Base-by-base conservation (phyloP, 2,113 vertebrate genomes). In the Sclerurus mexicanus region DNA sequence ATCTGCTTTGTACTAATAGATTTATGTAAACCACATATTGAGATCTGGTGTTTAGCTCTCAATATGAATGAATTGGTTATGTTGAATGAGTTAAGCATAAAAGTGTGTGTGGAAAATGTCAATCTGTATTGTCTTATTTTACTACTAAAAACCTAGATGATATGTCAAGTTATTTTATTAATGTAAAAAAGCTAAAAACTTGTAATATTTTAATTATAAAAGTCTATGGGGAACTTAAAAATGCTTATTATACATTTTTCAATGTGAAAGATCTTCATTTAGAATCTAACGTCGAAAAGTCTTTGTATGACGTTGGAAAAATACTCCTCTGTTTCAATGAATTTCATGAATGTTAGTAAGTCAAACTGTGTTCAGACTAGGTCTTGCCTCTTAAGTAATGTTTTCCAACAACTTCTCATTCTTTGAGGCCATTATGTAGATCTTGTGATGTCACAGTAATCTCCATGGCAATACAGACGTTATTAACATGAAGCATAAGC, bases 391-490 rank as follows among this genome's bases (percentile, higher is more conserved):
- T 91, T 77, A 87, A 68, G 89, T 94, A 80, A 85, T 87, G 46
- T 87, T 97, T 94, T 91, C 63, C 78, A 90, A 76, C 69, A 55
- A 62, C 46, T 95, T 77, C 47, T 93, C 15, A 47, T 91, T 95
- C 86, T 95, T 96, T 87, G 85, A 90, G 66, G 44, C 78, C 33
- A 8, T 95, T 94, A 77, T 94, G 74, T 84, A 73, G 66, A 53
- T 62, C 42, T 80, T 67, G 46, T 96, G 89, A 87, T 89, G 87
- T 95, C 94, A 95, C 27, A 23, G 71, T 33, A 23, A 69, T 85
- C 39, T 52, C 93, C 49, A 21, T 83, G 87, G 67, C 50, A 93
- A 73, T 67, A 69, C 46, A 91, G 81, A 63, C 24, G 10, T 93
- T 93, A 87, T 76, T 66, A 83, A 63, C 31, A 71, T 46, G 62